phyloP scores from a whole-genome alignment of 2,888 invertebrate genomes.

The Nephrocerus scutellatus region DNA sequence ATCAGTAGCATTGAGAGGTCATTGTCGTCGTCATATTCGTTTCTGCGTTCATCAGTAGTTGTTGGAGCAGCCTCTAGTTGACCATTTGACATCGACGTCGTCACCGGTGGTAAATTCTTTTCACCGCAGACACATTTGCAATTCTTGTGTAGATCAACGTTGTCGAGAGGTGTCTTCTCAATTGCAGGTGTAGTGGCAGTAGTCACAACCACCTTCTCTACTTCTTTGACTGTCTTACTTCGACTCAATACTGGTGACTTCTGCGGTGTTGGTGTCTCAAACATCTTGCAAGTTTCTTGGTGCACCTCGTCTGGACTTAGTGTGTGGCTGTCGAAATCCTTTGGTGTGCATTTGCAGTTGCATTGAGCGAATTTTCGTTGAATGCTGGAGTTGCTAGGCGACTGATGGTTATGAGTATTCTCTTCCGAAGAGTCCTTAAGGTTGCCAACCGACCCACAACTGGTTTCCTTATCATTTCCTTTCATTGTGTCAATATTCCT shows the following conservation, averaged over 20 bases:
- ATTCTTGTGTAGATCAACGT: slow-evolving; percentile 25
- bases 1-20: slow-evolving; percentile 61
- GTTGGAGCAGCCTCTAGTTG: too few species aligned
- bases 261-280: slow-evolving; percentile 38
- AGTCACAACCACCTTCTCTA: not conserved
- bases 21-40: slow-evolving; percentile 53
- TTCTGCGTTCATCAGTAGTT: slow-evolving; percentile 33
- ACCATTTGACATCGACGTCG: too few species aligned
- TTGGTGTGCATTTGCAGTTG: slow-evolving; percentile 44
- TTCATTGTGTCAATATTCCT: too few species aligned
- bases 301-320: slow-evolving; percentile 43
- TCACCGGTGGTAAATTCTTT: too few species aligned
- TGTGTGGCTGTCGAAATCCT: slow-evolving; percentile 41
- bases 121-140: slow-evolving; percentile 33
- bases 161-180: not conserved
- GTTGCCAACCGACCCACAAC: too few species aligned
- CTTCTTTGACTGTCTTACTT: not conserved
- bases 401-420: slow-evolving; percentile 31
- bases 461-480: too few species aligned
- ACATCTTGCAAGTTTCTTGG: slow-evolving; percentile 44
- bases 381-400: slow-evolving; percentile 8
- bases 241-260: slow-evolving; percentile 20
- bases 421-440: too few species aligned
- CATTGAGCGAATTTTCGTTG: slow-evolving; percentile 29
- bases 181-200: not conserved